Percentiles rank a stretch among this genome's conserved stretches.
Conservation (phyloP, 64 coral and sea anemone genomes). For the Anthopleura sola region DNA sequence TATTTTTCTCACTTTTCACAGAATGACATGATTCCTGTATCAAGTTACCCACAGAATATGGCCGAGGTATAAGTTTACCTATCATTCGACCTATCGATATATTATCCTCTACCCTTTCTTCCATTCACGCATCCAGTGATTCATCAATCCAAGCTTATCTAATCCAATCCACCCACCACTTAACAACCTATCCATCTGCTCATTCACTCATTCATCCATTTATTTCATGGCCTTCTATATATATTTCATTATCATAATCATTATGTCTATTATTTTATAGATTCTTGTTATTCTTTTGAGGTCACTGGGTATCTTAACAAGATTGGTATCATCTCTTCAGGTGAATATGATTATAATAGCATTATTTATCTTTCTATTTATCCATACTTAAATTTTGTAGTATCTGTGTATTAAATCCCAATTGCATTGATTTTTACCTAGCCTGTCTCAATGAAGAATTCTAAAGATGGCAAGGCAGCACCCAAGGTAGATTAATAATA, state of each 20-base stretch:
- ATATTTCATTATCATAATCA: not conserved
- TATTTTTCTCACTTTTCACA: not conserved
- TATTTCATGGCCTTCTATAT: not conserved
- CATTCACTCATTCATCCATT: not conserved
- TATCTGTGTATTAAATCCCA: too few species aligned
- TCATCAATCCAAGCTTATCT: not conserved
- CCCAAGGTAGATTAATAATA: not conserved
- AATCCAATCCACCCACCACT: too few species aligned
- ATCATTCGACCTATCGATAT: not conserved
- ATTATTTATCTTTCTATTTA: too few species aligned
- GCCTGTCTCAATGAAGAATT: slow-evolving; percentile 24
- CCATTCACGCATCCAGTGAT: not conserved
- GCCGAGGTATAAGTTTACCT: not conserved
- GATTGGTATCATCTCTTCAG: slow-evolving; percentile 89
- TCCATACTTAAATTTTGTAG: too few species aligned
- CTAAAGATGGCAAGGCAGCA: not conserved
- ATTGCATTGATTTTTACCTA: not conserved
- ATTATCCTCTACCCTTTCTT: not conserved
- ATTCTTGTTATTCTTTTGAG: slow-evolving; percentile 70
- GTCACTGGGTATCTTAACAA: slow-evolving; percentile 58
- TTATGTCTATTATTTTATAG: slow-evolving; percentile 32
- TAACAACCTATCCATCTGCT: not conserved
- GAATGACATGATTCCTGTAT: not conserved
- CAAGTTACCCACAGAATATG: not conserved
- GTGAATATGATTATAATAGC: too few species aligned